Conservation (phyloP, 1,140 invertebrate genomes). For the Zaprionus davidi region DNA sequence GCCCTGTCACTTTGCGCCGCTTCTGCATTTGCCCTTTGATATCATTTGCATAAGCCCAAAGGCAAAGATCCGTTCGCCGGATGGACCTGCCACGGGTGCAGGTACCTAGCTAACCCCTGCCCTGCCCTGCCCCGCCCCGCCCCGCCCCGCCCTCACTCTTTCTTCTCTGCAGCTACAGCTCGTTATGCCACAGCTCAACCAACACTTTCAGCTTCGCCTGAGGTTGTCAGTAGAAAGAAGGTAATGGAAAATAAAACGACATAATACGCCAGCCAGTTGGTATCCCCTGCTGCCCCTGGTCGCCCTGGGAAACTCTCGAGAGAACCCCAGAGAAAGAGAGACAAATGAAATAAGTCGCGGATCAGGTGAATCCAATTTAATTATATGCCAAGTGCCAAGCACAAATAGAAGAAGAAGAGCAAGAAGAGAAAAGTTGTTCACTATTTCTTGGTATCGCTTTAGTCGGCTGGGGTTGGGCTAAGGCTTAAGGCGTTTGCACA, state of each 20-base stretch:
- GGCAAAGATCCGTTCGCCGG: constrained; percentile 23
- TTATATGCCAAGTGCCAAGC: not conserved
- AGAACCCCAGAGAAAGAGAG: not conserved
- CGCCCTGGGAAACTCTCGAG: not conserved
- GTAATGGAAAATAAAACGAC: not conserved
- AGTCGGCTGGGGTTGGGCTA: not conserved
- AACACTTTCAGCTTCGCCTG: constrained; percentile 1
- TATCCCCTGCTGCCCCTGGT: not conserved
- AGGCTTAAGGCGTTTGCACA: not conserved
- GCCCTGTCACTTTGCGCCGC: constrained; percentile 23
- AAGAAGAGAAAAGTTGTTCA: not conserved
- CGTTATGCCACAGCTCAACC: not conserved
- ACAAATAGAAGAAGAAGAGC: not conserved
- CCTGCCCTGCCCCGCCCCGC: no score
- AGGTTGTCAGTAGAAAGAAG: not conserved
- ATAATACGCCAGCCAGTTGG: not conserved
- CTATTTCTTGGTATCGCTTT: not conserved
- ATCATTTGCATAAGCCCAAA: constrained; percentile 38
- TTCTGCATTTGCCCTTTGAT: constrained; percentile 26
- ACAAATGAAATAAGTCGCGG: constrained; percentile 6
- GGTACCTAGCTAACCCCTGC: not conserved
- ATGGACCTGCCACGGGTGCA: not conserved
- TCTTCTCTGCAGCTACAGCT: not conserved
- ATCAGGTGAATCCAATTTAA: constrained; percentile 7
- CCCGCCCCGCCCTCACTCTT: not conserved